phyloP scores from a whole-genome alignment of 2,888 invertebrate genomes.

The Drosophila mercatorum region DNA sequence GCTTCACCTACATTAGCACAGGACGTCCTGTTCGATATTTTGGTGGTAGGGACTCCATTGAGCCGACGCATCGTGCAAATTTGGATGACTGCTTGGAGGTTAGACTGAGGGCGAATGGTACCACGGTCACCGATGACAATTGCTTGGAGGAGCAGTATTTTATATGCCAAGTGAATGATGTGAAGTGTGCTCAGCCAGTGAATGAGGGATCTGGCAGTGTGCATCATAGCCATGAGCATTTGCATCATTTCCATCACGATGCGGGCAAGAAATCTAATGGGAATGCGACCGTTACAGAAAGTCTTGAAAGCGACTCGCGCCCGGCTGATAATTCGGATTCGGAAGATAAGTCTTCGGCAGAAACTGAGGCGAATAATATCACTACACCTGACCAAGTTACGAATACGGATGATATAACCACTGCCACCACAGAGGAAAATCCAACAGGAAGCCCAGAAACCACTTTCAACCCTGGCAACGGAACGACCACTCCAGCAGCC shows the following conservation, averaged over 20 bases:
- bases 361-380: background rate
- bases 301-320: conserved; percentile 62
- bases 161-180: conserved; percentile 37
- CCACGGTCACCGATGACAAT: conserved; percentile 58
- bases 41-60: conserved; percentile 35
- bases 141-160: conserved; percentile 61
- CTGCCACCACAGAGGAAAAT: too few relatives aligned
- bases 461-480: too few relatives aligned
- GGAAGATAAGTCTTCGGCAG: conserved; percentile 30
- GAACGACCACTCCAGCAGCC: too few relatives aligned
- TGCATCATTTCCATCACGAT: conserved; percentile 72
- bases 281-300: conserved; percentile 17
- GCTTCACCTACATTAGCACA: conserved; percentile 62
- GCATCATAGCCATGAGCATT: conserved; percentile 67
- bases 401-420: too few relatives aligned
- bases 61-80: conserved; percentile 57
- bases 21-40: conserved; percentile 43
- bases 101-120: conserved; percentile 43
- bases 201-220: rapidly evolving
- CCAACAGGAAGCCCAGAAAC: too few relatives aligned
- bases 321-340: conserved; percentile 61
- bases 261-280: conserved; percentile 18
- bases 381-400: background rate
- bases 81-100: conserved; percentile 67
- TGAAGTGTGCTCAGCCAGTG: conserved; percentile 44